phyloP scores from a whole-genome alignment of 2,797 vertebrate species.

The Liparis tanakae region DNA sequence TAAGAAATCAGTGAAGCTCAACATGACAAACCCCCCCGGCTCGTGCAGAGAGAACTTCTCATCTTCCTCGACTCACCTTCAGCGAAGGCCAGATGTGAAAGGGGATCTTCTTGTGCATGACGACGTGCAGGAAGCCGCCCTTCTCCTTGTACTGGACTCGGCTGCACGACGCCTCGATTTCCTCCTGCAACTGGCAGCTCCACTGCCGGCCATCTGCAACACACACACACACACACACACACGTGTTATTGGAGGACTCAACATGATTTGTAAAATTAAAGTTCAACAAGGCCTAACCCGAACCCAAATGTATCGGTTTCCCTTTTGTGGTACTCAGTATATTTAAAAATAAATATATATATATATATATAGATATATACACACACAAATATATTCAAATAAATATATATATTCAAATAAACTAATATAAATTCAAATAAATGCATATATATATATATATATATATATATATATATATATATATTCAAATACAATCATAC shows the following conservation, averaged over 20 bases:
- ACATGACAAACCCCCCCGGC: not conserved
- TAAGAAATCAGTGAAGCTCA: not conserved
- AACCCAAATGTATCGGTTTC: no score
- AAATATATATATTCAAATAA: no score
- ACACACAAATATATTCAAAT: no score
- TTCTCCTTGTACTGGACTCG: slow-evolving; percentile 93
- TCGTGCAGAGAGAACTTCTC: not conserved
- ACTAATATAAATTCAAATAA: no score
- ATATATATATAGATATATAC: not conserved
- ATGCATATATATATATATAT: not conserved
- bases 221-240: not conserved
- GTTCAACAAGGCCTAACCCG: no score
- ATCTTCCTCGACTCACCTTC: slow-evolving; percentile 80
- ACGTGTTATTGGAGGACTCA: not conserved
- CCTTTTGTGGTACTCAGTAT: no score
- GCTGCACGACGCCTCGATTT: slow-evolving; percentile 95
- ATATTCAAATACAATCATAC: no score
- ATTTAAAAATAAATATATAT: not conserved
- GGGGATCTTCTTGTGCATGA: slow-evolving; percentile 96
- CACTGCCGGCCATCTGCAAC: slow-evolving; percentile 90
- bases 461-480: no score
- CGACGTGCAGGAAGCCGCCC: slow-evolving; percentile 89
- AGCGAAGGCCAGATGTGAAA: slow-evolving; percentile 93
- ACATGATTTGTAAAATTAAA: not conserved
- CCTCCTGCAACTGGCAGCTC: slow-evolving; percentile 92